Evolutionary conservation across 2,888 invertebrate genomes (phyloP).

Genomic region (Unio delphinus): DNA sequence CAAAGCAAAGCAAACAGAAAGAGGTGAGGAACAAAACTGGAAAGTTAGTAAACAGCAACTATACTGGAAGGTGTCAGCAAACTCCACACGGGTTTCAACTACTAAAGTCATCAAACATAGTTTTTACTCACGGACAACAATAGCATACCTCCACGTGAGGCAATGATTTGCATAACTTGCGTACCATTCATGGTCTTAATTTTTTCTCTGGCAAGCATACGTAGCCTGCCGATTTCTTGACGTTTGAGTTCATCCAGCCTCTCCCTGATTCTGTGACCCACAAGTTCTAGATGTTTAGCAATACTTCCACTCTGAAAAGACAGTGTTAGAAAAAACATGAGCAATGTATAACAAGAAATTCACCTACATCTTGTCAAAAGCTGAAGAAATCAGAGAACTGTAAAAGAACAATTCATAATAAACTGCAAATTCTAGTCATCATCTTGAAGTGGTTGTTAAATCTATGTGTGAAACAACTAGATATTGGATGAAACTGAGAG

Average conservation of each 20-base stretch:
- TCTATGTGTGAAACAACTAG: too few relatives aligned
- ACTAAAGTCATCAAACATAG: conserved; percentile 1
- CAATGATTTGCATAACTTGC: conserved; percentile 53
- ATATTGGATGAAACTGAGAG: too few relatives aligned
- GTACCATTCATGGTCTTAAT: conserved; percentile 62
- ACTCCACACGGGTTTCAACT: background rate
- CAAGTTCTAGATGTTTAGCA: conserved; percentile 90
- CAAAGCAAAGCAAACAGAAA: background rate
- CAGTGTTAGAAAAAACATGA: conserved; percentile 1
- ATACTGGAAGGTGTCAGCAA: conserved; percentile 4
- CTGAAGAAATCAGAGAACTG: too few relatives aligned
- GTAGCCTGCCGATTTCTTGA: conserved; percentile 86
- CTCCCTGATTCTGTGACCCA: conserved; percentile 88
- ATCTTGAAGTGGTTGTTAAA: too few relatives aligned
- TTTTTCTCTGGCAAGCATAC: conserved; percentile 77
- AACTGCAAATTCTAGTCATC: too few relatives aligned
- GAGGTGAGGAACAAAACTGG: background rate
- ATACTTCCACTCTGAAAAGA: conserved; percentile 87
- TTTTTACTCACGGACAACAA: conserved; percentile 15
- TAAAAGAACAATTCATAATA: too few relatives aligned
- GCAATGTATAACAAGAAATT: background rate
- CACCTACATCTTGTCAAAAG: too few relatives aligned
- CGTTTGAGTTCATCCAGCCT: conserved; percentile 94
- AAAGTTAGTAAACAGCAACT: background rate
- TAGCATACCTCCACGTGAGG: conserved; percentile 52